phyloP scores from a whole-genome alignment of 2,797 vertebrate species.

The Denticeps clupeoides region DNA sequence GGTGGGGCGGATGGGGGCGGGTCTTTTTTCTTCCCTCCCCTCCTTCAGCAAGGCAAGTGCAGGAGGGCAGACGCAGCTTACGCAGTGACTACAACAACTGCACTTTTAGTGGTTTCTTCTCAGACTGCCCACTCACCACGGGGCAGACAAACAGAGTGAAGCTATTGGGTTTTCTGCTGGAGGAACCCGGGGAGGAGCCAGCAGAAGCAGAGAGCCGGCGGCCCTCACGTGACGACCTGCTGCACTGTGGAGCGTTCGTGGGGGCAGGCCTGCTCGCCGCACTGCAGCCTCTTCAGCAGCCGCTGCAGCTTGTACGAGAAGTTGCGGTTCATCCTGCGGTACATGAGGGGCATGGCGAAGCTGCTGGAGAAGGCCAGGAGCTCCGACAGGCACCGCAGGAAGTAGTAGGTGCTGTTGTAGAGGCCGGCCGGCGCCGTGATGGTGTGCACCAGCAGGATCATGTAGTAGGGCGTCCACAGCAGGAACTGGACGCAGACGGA shows the following conservation, averaged over 20 bases:
- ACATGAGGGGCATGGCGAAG: constrained; percentile 83
- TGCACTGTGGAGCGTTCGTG: constrained; percentile 71
- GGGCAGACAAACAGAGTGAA: constrained; percentile 30
- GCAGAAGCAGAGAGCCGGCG: too few species aligned
- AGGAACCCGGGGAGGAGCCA: too few species aligned
- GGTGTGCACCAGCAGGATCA: constrained; percentile 77
- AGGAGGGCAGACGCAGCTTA: constrained; percentile 33
- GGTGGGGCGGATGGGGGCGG: too few species aligned
- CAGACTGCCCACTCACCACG: constrained; percentile 32
- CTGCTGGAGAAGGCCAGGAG: constrained; percentile 89
- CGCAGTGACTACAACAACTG: constrained; percentile 43
- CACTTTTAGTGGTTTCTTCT: constrained; percentile 57
- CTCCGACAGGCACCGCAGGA: constrained; percentile 69
- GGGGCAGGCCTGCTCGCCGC: constrained; percentile 66
- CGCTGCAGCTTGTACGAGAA: constrained; percentile 78
- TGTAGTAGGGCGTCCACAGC: constrained; percentile 90
- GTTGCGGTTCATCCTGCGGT: constrained; percentile 83
- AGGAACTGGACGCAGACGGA: constrained; percentile 84
- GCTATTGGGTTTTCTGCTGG: too few species aligned
- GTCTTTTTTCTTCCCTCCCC: too few species aligned
- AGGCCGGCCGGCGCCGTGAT: constrained; percentile 49
- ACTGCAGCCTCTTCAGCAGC: constrained; percentile 75
- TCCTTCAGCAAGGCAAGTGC: constrained; percentile 26
- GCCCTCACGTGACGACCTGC: constrained; percentile 75
- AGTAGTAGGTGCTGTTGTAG: constrained; percentile 58